Evolutionary conservation across 2,113 vertebrate genomes (phyloP).

Genomic region (Cochlearius cochlearius): DNA sequence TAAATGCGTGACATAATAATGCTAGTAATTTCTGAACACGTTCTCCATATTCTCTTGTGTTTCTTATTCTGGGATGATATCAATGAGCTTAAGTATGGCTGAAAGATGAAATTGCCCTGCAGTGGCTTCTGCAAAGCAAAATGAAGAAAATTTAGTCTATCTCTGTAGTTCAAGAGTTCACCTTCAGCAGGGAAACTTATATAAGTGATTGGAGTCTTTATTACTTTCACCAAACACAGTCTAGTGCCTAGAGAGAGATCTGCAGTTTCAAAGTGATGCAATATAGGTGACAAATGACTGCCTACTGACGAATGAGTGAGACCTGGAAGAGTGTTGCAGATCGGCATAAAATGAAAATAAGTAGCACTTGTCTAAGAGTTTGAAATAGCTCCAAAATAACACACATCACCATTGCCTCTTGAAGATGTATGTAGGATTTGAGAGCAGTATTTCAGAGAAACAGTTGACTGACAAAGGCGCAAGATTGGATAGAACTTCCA

Average conservation of each 20-base stretch:
- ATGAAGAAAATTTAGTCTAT: neutral
- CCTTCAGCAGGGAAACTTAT: constrained; percentile 11
- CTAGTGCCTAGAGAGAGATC: constrained; percentile 2
- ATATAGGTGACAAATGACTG: constrained; percentile 45
- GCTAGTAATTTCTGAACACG: neutral
- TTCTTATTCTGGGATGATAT: neutral
- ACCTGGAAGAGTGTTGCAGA: constrained; percentile 7
- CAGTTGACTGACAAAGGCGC: neutral
- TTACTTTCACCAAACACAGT: constrained; percentile 20
- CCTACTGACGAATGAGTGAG: constrained; percentile 14
- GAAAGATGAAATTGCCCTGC: neutral
- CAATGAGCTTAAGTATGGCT: neutral
- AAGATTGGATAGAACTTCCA: neutral
- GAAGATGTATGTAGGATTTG: neutral
- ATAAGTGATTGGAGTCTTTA: constrained; percentile 35
- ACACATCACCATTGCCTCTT: neutral
- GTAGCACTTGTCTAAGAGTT: constrained; percentile 24
- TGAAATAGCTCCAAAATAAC: constrained; percentile 46
- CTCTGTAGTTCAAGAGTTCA: constrained; percentile 53
- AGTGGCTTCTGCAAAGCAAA: neutral
- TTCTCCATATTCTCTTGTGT: neutral
- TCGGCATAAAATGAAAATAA: constrained; percentile 51
- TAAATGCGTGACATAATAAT: neutral
- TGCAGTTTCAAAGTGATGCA: constrained; percentile 31
- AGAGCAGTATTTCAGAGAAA: constrained; percentile 18